Conservation (phyloP, 2,888 invertebrate species). For the Chloroclysta siterata region DNA sequence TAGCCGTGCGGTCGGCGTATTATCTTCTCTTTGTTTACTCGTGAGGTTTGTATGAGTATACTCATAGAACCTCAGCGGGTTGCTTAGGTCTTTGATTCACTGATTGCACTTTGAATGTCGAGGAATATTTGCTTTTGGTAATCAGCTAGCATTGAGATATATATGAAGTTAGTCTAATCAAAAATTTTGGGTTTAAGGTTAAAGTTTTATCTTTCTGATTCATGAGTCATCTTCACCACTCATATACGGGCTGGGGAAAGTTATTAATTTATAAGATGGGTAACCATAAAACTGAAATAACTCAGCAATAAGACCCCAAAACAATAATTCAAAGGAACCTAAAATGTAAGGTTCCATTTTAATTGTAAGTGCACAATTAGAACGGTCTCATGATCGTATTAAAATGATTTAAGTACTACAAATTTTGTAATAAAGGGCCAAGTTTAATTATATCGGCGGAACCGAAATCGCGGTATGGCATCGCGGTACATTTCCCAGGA, state of each 20-base stretch:
- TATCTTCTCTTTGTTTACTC: constrained; percentile 53
- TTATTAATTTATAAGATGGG: not conserved
- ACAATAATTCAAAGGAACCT: constrained; percentile 31
- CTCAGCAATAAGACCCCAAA: constrained; percentile 24
- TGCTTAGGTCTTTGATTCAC: constrained; percentile 13
- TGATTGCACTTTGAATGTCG: constrained; percentile 23
- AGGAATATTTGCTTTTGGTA: constrained; percentile 15
- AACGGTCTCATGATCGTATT: constrained; percentile 53
- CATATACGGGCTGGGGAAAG: not conserved
- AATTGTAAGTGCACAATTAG: constrained; percentile 57
- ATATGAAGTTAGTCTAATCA: constrained; percentile 4
- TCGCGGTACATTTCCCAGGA: constrained; percentile 70
- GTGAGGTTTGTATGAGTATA: constrained; percentile 43
- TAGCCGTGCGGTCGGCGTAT: constrained; percentile 65
- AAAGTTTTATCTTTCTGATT: not conserved
- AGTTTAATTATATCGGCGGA: constrained; percentile 69
- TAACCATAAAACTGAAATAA: constrained; percentile 15
- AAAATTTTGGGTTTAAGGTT: not conserved
- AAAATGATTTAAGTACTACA: constrained; percentile 65
- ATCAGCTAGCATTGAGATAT: constrained; percentile 5
- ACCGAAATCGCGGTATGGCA: constrained; percentile 63
- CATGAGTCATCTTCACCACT: not conserved
- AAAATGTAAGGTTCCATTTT: constrained; percentile 45
- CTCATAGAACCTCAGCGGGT: constrained; percentile 1
- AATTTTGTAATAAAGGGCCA: constrained; percentile 71